Percentiles rank a stretch among this genome's conserved stretches.
These are phyloP conservation scores for Notodonta ziczac DNA, from an alignment of 2,888 invertebrate genomes.

Conservation along the genomic window DNA sequence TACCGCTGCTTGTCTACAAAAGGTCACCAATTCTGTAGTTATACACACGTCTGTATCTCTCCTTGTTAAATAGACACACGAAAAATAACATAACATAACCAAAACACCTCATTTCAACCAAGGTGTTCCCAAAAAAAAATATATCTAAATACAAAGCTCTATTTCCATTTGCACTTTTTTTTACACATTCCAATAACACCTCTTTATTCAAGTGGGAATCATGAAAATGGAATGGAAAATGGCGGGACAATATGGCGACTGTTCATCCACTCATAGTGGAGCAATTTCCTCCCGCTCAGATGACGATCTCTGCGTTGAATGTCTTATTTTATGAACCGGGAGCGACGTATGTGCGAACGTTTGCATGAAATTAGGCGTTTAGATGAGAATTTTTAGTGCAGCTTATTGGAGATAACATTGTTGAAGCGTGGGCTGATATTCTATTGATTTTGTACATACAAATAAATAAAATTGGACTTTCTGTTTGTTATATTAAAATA, in stretches of 20 bases:
- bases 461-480: too few species aligned
- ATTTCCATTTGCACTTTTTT: slow-evolving; percentile 4
- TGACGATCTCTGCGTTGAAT: slow-evolving; percentile 53
- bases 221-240: slow-evolving; percentile 65
- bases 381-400: slow-evolving; percentile 36
- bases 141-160: too few species aligned
- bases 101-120: too few species aligned
- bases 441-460: too few species aligned
- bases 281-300: slow-evolving; percentile 55
- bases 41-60: too few species aligned
- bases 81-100: too few species aligned
- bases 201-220: slow-evolving; percentile 57
- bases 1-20: too few species aligned
- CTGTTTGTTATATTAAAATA: too few species aligned
- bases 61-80: too few species aligned
- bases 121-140: too few species aligned
- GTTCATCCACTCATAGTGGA: slow-evolving; percentile 51
- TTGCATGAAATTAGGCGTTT: slow-evolving; percentile 46
- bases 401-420: not conserved
- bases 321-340: slow-evolving; percentile 58
- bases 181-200: slow-evolving; percentile 43
- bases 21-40: too few species aligned
- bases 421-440: too few species aligned
- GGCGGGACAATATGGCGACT: slow-evolving; percentile 57
- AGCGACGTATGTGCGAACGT: slow-evolving; percentile 35